Conservation (phyloP, 2,797 vertebrate genomes). For the Lepus oiostolus region DNA sequence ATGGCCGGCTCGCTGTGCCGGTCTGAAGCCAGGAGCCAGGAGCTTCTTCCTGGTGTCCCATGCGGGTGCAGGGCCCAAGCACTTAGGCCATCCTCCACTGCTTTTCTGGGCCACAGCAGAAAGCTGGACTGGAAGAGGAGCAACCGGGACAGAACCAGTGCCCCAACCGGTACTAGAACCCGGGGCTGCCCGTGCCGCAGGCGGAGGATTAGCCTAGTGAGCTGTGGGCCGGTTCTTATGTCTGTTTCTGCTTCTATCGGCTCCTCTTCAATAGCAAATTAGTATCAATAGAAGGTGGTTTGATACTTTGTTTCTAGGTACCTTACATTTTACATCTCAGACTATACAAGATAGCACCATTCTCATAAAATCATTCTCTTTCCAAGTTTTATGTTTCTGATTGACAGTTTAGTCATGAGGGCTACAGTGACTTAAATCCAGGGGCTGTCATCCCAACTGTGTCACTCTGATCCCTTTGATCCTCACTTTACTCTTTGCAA, state of each 20-base stretch:
- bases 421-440: background rate
- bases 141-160: no score
- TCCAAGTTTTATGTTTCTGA: conserved; percentile 43
- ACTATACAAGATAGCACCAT: background rate
- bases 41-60: no score
- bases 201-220: no score
- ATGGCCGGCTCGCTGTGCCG: no score
- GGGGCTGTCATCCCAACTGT: conserved; percentile 4
- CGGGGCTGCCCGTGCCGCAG: no score
- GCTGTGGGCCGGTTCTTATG: no score
- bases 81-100: no score
- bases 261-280: conserved; percentile 15
- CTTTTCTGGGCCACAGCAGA: no score
- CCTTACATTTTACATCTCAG: background rate
- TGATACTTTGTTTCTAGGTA: background rate
- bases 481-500: background rate
- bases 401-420: background rate
- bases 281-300: background rate
- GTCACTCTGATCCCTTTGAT: background rate
- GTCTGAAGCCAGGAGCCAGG: no score
- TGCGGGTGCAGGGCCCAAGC: no score
- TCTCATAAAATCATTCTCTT: conserved; percentile 24
- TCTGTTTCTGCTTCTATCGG: background rate
- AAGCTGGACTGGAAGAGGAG: no score
- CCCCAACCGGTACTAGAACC: no score